phyloP scores from a whole-genome alignment of 2,797 vertebrate genomes.

The Chrosomus eos region DNA sequence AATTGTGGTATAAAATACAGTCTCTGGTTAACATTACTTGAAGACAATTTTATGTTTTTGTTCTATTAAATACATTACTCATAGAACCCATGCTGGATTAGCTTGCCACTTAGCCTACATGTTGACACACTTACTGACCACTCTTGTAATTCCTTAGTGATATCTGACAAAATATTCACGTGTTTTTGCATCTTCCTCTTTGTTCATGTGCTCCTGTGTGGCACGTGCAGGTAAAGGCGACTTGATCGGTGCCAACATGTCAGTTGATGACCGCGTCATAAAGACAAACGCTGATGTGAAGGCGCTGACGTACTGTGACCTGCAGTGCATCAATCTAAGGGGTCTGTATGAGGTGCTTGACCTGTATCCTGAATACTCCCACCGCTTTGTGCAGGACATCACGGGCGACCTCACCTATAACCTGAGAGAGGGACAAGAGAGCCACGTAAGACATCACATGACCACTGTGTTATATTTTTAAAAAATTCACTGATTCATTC shows the following conservation, averaged over 20 bases:
- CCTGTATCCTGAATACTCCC: slow-evolving; percentile 96
- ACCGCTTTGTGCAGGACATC: slow-evolving; percentile 93
- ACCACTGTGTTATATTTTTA: not conserved
- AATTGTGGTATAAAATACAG: not conserved
- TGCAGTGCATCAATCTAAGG: slow-evolving; percentile 94
- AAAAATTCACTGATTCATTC: not conserved
- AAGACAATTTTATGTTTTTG: not conserved
- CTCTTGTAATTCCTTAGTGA: no score
- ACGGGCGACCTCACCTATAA: slow-evolving; percentile 97
- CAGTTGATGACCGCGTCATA: slow-evolving; percentile 91
- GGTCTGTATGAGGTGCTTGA: slow-evolving; percentile 95
- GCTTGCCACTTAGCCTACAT: not conserved
- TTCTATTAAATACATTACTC: not conserved
- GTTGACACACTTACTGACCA: not conserved
- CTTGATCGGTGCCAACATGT: slow-evolving; percentile 94
- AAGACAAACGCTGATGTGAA: slow-evolving; percentile 98
- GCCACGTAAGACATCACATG: slow-evolving; percentile 83
- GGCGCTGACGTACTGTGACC: slow-evolving; percentile 96
- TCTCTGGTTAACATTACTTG: not conserved
- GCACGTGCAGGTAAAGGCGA: slow-evolving; percentile 89
- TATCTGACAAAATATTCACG: not conserved
- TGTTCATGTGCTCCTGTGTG: not conserved
- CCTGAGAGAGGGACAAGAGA: slow-evolving; percentile 93
- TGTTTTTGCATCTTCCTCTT: not conserved
- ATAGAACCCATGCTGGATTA: not conserved